Base-by-base conservation (phyloP, 2,113 vertebrate genomes). In the Sinocyclocheilus anophthalmus region DNA sequence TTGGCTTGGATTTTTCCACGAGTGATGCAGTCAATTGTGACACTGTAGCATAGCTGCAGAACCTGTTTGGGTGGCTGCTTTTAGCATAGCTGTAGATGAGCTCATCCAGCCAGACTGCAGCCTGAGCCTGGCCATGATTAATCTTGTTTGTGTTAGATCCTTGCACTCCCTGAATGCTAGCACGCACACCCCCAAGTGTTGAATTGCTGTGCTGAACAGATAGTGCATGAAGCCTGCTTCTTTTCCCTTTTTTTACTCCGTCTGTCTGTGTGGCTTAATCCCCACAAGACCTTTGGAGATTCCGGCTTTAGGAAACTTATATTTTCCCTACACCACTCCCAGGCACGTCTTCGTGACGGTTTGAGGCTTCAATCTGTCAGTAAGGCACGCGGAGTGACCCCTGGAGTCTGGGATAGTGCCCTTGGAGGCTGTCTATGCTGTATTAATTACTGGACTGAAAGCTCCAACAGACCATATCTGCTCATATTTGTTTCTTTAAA, bases 71-170 rank as follows among this genome's bases (percentile, higher is more conserved):
- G 42, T 84, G 76, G 37, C 75, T 88, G 89, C 87, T 90, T 84
- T 79, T 63, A 83, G 67, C 20, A 9, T 79, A 50, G 65, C 78
- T 72, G 76, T 81, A 82, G 84, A 82, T 93, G 91, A 93, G 88
- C 90, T 90, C 92, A 93, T 57, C 81, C 57, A 85, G 48, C 61
- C 85, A 89, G 80, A 59, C 88, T 30, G 84, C 81, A 84, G 89
- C 89, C 84, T 83, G 76, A 72, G 88, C 85, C 78, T 12, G 85
- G 65, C 14, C 70, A 37, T 90, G 89, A 92, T 93, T 93, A 92
- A 87, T 77, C 90, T 82, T 92, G 90, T 94, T 93, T 93, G 84
- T 90, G 84, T 88, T 86, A 89, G 90, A 86, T 87, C 87, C 72
- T 82, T 88, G 86, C 85, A 26, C 86, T 83, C 81, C 33, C 11